Evolutionary conservation across 2,113 vertebrate species (phyloP), one percentile per base, ranked within the genome.

Genomic region (Patagioenas fasciata): DNA sequence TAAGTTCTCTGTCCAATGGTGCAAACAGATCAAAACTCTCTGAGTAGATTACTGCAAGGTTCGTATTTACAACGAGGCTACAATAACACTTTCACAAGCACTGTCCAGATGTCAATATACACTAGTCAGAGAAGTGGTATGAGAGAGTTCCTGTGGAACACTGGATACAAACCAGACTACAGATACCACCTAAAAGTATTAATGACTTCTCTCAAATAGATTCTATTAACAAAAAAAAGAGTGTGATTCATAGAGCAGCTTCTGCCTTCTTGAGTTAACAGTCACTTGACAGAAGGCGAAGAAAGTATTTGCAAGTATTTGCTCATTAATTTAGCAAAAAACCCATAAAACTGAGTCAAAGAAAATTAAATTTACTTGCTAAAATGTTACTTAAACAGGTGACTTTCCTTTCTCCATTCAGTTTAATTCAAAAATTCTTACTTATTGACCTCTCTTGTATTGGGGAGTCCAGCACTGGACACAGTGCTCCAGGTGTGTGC

Each of bases 1-100:
- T 56, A 90, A 62, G 60, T 88, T 83, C 50, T 93, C 77, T 65
- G 65, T 88, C 72, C 85, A 85, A 51, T 19, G 92, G 40, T 19
- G 57, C 58, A 91, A 53, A 83, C 75, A 88, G 79, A 93, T 74
- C 34, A 90, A 91, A 94, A 93, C 31, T 70, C 56, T 87, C 40
- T 93, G 48, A 62, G 80, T 6, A 86, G 60, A 78, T 72, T 90
- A 89, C 58, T 50, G 69, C 48, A 72, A 93, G 53, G 57, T 16
- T 74, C 72, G 21, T 38, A 48, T 65, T 83, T 65, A 85, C 72
- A 81, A 65, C 5, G 8, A 57, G 57, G 64, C 65, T 67, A 53
- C 40, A 91, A 13, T 16, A 91, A 53, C 56, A 88, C 19, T 83
- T 96, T 15, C 48, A 74, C 36, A 81, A 88, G 66, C 50, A 77